Percentiles rank a stretch among this genome's conserved stretches.
Conservation (phyloP, 2,797 vertebrate genomes). For the Danio choprae region DNA sequence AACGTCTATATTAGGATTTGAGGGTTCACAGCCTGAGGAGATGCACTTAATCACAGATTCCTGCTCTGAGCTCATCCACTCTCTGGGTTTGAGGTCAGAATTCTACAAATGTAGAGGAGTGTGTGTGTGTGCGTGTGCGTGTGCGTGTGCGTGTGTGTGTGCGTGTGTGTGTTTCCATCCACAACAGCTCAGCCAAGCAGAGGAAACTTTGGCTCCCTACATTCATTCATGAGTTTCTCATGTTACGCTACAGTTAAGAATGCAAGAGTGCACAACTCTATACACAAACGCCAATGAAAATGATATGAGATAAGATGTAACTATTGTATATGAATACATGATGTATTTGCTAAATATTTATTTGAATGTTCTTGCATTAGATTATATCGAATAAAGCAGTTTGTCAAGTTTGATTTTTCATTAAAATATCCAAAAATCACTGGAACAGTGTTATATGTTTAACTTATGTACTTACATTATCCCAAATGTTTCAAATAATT, state of each 20-base stretch:
- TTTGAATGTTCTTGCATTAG: neutral
- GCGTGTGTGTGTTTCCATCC: constrained; percentile 27
- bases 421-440: too few relatives aligned
- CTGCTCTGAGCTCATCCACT: constrained; percentile 22
- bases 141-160: neutral
- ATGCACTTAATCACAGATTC: constrained; percentile 50
- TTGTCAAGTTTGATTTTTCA: too few relatives aligned
- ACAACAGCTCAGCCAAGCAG: neutral
- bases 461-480: too few relatives aligned
- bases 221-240: constrained; percentile 64
- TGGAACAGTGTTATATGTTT: too few relatives aligned
- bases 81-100: constrained; percentile 43
- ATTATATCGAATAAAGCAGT: too few relatives aligned
- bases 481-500: too few relatives aligned
- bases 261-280: constrained; percentile 29
- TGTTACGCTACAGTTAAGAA: constrained; percentile 44
- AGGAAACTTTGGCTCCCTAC: constrained; percentile 14
- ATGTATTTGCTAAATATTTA: neutral
- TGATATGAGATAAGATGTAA: neutral
- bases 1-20: neutral
- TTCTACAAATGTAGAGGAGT: constrained; percentile 3
- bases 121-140: neutral
- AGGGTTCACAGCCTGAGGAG: neutral
- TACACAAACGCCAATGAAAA: neutral
- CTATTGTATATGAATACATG: neutral